Evolutionary conservation across 1,140 invertebrate genomes (phyloP), one percentile per base, ranked within the genome.

Genomic region (Dinothrombium tinctorium): DNA sequence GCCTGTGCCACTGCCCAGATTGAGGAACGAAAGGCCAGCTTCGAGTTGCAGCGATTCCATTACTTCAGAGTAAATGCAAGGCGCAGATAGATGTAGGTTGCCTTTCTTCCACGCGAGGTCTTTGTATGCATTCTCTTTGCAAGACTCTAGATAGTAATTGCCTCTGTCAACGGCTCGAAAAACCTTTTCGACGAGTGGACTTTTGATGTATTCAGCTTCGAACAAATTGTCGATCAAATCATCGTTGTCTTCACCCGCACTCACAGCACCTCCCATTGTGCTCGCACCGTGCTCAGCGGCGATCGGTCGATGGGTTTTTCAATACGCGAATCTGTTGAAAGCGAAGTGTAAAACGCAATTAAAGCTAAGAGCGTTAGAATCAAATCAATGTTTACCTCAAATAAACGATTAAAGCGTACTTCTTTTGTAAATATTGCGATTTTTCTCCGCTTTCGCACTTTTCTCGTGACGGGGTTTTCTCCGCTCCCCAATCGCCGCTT

Each of bases 1-100:
- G 1, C 83, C 83, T 44, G 80, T 86, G 2, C 83, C 83, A 42
- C 76, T 82, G 6, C 83, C 83, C 37, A 89, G 56, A 56, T 89
- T 89, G 8, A 90, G 62, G 59, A 90, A 89, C 33, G 76, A 78
- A 36, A 75, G 54, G 6, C 81, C 79, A 8, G 71, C 63, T 47
- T 64, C 56, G 31, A 89, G 54, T 37, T 72, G 60, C 31, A 89
- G 59, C 37, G 67, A 69, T 59, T 87, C 81, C 69, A 89, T 69
- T n/a, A 86, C 80, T 60, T 79, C 72, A 42, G 76, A 73, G 56
- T 89, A 89, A 49, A 87, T 79, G 57, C 79, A 83, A 7, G 82
- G 82, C 3, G 82, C 79, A 8, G 82, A 89, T 43, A 90, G 56
- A 57, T 89, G 82, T 40, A 86, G 41, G 43, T 60, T 69, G 2